These are phyloP conservation scores for Podarcis siculus DNA, from an alignment of 2,797 vertebrate species.

Conservation along the genomic window DNA sequence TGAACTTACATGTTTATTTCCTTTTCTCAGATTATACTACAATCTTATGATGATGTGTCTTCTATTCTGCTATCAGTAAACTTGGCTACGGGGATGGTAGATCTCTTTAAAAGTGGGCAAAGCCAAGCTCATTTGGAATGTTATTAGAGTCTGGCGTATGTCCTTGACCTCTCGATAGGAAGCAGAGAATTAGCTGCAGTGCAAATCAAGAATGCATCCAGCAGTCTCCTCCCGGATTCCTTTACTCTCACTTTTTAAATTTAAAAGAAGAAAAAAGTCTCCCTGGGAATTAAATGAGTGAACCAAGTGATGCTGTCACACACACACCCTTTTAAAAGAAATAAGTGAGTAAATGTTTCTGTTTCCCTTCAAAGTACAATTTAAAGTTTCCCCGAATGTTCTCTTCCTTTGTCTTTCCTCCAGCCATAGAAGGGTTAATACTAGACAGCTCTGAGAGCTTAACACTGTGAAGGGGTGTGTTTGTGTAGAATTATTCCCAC, in stretches of 20 bases:
- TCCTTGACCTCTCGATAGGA: neutral
- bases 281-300: neutral
- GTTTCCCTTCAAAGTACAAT: neutral
- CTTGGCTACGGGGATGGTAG: no score
- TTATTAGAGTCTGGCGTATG: neutral
- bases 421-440: neutral
- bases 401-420: neutral
- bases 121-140: neutral
- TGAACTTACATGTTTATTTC: neutral
- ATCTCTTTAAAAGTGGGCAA: neutral
- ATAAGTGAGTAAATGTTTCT: neutral
- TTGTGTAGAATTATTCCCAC: neutral
- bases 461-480: neutral
- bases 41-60: neutral
- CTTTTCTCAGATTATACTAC: neutral
- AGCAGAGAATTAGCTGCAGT: neutral
- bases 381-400: neutral
- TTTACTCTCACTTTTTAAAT: neutral
- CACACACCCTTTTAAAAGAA: neutral
- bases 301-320: neutral
- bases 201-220: neutral
- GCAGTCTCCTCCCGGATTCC: neutral
- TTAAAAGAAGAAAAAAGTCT: neutral
- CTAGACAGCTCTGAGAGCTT: neutral
- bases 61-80: neutral